Evolutionary conservation across 2,113 vertebrate species (phyloP).

Genomic region (Hemiprocne comata): DNA sequence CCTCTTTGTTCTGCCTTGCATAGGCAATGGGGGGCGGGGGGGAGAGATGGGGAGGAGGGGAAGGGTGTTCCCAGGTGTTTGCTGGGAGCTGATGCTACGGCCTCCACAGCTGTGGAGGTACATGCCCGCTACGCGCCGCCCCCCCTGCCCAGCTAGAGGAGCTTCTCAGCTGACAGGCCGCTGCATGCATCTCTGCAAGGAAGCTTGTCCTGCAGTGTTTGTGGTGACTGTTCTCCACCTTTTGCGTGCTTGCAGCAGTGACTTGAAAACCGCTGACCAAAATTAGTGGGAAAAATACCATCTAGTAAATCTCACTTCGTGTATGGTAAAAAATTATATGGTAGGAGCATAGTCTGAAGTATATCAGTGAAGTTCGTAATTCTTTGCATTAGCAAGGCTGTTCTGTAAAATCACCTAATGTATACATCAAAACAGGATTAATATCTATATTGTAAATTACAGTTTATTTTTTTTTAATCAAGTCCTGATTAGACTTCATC

Average conservation of each 20-base stretch:
- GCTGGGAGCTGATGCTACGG: neutral
- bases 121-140: neutral
- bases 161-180: neutral
- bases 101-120: neutral
- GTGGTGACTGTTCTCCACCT: fast-evolving
- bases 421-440: neutral
- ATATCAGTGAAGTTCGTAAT: neutral
- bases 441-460: neutral
- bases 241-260: neutral
- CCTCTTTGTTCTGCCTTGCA: neutral
- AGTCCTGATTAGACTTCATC: neutral
- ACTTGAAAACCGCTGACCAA: neutral
- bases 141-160: neutral
- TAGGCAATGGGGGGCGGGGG: fast-evolving
- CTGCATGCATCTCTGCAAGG: neutral
- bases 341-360: neutral
- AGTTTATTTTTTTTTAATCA: neutral
- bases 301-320: neutral
- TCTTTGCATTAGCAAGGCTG: neutral
- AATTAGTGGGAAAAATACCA: neutral
- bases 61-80: neutral
- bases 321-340: neutral
- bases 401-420: neutral
- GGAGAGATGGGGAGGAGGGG: neutral
- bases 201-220: neutral